Conservation (phyloP, 1,140 invertebrate genomes). For the Drosophila aff. region DNA sequence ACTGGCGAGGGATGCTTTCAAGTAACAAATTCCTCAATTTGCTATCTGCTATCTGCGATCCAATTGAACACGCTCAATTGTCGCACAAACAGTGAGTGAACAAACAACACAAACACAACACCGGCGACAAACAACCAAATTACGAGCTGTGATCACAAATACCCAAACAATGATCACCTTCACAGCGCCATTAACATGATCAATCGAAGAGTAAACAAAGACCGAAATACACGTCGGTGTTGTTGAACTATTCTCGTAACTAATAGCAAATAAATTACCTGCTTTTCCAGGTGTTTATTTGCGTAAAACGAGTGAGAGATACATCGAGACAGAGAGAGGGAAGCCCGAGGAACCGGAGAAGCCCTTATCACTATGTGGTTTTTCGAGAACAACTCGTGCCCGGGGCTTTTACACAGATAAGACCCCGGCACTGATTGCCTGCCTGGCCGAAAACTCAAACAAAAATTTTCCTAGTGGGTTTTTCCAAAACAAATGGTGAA, state of each 20-base stretch:
- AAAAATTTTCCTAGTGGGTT: not conserved
- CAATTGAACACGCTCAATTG: constrained; percentile 30
- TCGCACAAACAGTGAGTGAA: constrained; percentile 21
- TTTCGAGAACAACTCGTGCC: constrained; percentile 6
- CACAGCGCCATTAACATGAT: constrained; percentile 36
- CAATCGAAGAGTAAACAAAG: constrained; percentile 38
- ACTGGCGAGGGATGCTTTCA: constrained; percentile 7
- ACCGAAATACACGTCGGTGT: constrained; percentile 8
- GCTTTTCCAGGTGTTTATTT: constrained; percentile 2
- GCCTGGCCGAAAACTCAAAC: constrained; percentile 3
- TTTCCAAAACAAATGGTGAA: not conserved
- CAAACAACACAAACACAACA: constrained; percentile 9
- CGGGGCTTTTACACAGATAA: constrained; percentile 7
- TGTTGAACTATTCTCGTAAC: constrained; percentile 41
- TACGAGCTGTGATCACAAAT: constrained; percentile 20
- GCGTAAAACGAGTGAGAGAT: constrained; percentile 21
- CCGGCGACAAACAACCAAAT: constrained; percentile 24
- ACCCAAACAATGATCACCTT: constrained; percentile 32
- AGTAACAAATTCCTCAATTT: constrained; percentile 14
- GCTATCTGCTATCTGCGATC: constrained; percentile 5
- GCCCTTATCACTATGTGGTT: constrained; percentile 36
- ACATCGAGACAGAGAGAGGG: not conserved
- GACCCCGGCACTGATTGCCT: constrained; percentile 22
- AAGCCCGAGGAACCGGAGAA: constrained; percentile 5
- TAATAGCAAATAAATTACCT: constrained; percentile 40